A percentile compares a stretch with the other conserved stretches of the same genome.
These are phyloP conservation scores for Threskiornis aethiopicus DNA, from an alignment of 2,797 vertebrate species.

Conservation along the genomic window DNA sequence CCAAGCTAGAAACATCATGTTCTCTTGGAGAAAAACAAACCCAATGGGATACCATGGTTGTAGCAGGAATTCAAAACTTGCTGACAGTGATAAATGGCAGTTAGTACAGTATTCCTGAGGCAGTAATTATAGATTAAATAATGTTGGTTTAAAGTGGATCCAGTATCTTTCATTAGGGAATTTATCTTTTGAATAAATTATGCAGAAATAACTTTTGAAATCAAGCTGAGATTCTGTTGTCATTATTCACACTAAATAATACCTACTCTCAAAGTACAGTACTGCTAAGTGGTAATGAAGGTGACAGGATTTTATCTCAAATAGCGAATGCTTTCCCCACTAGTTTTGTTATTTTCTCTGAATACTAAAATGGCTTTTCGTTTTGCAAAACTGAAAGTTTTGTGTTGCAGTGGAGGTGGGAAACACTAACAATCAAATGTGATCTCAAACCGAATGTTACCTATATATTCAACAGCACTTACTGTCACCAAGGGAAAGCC, in stretches of 20 bases:
- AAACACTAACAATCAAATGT: neutral
- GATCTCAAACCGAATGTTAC: neutral
- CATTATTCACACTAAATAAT: conserved; percentile 40
- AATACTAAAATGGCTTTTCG: neutral
- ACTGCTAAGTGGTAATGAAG: neutral
- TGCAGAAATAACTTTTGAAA: conserved; percentile 34
- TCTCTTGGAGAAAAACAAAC: conserved; percentile 42
- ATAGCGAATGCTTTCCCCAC: neutral
- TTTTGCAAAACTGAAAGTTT: neutral
- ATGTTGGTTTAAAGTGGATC: conserved; percentile 51
- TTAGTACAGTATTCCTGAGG: conserved; percentile 14
- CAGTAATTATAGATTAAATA: conserved; percentile 47
- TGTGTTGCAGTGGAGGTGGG: neutral
- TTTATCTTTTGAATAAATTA: conserved; percentile 59
- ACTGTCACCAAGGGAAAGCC: conserved; percentile 4
- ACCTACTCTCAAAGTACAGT: neutral
- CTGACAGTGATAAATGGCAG: conserved; percentile 52
- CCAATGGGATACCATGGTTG: neutral
- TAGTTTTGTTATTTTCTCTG: neutral
- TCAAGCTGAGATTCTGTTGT: conserved; percentile 40
- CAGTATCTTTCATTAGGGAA: conserved; percentile 39
- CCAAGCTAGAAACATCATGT: conserved; percentile 1
- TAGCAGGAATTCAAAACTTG: conserved; percentile 11
- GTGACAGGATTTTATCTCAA: neutral
- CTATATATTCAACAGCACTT: neutral